Percentiles rank a stretch among this genome's conserved stretches.
These are phyloP conservation scores for Columba guinea DNA, from an alignment of 2,797 vertebrate genomes.

Conservation along the genomic window DNA sequence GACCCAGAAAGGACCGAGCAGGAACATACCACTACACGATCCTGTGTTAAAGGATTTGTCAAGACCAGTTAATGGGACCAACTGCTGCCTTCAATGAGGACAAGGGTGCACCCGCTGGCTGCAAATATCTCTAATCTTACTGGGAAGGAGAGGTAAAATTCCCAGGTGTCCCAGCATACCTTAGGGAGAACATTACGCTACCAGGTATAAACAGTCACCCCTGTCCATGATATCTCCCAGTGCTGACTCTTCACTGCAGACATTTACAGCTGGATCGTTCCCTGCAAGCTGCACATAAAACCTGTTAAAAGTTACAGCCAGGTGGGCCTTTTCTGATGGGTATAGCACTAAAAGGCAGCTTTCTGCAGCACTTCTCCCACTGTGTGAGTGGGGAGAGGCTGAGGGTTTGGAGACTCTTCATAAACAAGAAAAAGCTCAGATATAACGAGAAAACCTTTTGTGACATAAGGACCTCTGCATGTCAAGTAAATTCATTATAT, in stretches of 20 bases:
- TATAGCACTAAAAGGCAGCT: not conserved
- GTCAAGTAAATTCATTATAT: constrained; percentile 68
- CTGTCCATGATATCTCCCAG: not conserved
- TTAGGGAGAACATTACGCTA: not conserved
- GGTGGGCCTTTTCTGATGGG: constrained; percentile 7
- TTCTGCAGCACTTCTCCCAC: not conserved
- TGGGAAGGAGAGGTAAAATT: not conserved
- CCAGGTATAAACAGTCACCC: not conserved
- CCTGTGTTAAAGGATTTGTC: not conserved
- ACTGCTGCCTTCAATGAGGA: not conserved
- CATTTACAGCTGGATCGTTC: not conserved
- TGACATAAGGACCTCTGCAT: constrained; percentile 62
- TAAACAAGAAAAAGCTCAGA: constrained; percentile 49
- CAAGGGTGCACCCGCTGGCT: not conserved
- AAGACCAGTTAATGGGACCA: not conserved
- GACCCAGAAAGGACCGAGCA: not conserved
- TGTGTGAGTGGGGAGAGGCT: not conserved
- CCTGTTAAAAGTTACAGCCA: not conserved
- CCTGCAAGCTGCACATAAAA: not conserved
- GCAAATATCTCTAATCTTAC: not conserved
- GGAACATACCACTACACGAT: not conserved
- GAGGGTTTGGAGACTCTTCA: constrained; percentile 5
- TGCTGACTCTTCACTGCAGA: not conserved
- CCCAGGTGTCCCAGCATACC: not conserved
- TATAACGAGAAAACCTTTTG: constrained; percentile 69